Conservation (phyloP, 2,113 vertebrate genomes). For the Proteles cristata region DNA sequence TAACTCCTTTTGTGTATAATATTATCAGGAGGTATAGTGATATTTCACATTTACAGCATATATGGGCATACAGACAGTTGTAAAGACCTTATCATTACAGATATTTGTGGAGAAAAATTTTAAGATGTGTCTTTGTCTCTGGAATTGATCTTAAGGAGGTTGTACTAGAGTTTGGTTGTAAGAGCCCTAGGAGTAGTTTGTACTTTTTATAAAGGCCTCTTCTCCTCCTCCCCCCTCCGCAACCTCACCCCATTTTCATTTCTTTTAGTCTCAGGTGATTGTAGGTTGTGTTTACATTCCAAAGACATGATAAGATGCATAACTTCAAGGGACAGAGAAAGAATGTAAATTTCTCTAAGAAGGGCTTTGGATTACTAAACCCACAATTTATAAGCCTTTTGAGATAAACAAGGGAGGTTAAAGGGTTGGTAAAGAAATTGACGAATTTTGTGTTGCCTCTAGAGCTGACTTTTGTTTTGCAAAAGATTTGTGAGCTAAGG, state of each 20-base stretch:
- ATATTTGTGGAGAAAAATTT: neutral
- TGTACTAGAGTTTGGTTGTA: neutral
- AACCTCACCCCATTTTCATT: neutral
- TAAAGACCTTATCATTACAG: neutral
- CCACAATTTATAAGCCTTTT: neutral
- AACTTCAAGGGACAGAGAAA: neutral
- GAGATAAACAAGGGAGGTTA: neutral
- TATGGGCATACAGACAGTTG: neutral
- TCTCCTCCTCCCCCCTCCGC: neutral
- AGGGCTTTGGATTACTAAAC: neutral
- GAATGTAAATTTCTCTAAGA: neutral
- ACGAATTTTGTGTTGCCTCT: neutral
- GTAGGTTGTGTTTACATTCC: neutral
- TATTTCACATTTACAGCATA: neutral
- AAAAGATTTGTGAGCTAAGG: neutral
- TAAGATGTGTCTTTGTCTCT: neutral
- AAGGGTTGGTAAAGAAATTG: neutral
- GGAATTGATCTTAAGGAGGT: neutral
- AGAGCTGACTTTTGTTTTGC: neutral
- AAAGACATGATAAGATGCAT: neutral
- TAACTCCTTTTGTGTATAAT: neutral
- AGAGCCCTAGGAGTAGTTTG: neutral
- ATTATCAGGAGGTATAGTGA: neutral
- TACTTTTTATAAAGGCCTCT: neutral
- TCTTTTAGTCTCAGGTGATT: neutral